Conservation (phyloP, 2,888 invertebrate genomes). For the Philaethria dido region DNA sequence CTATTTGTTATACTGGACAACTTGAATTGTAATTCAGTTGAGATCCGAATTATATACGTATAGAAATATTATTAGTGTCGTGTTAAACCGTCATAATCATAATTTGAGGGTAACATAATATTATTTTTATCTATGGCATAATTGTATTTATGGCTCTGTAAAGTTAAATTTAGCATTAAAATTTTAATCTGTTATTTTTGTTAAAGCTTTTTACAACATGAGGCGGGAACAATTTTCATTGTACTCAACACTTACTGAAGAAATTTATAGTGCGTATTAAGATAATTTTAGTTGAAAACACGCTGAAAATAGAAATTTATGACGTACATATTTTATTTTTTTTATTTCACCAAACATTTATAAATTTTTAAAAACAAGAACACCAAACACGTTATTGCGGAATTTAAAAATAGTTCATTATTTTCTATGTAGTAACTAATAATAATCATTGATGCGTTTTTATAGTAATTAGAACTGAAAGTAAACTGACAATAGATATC, state of each 20-base stretch:
- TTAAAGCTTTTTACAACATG: no score
- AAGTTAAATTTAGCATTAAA: background rate
- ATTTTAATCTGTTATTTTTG: background rate
- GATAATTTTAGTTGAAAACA: no score
- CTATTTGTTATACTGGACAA: conserved; percentile 49
- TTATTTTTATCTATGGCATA: conserved; percentile 12
- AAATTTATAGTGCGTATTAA: no score
- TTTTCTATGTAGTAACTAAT: no score
- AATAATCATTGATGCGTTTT: background rate
- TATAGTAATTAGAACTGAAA: conserved; percentile 8
- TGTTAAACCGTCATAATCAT: conserved; percentile 20
- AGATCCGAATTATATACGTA: conserved; percentile 17
- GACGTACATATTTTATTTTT: no score
- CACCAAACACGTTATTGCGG: no score
- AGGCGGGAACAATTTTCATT: no score
- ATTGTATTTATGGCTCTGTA: conserved; percentile 9
- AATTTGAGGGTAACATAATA: conserved; percentile 12
- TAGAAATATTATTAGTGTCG: conserved; percentile 6
- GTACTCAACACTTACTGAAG: no score
- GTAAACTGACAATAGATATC: conserved; percentile 51
- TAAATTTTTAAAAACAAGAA: no score
- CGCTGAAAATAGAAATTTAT: no score
- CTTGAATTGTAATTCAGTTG: conserved; percentile 45
- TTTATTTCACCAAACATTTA: no score
- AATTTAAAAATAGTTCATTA: no score